These are phyloP conservation scores for Troides oblongomaculatus DNA, from an alignment of 2,888 invertebrate species.

Conservation along the genomic window DNA sequence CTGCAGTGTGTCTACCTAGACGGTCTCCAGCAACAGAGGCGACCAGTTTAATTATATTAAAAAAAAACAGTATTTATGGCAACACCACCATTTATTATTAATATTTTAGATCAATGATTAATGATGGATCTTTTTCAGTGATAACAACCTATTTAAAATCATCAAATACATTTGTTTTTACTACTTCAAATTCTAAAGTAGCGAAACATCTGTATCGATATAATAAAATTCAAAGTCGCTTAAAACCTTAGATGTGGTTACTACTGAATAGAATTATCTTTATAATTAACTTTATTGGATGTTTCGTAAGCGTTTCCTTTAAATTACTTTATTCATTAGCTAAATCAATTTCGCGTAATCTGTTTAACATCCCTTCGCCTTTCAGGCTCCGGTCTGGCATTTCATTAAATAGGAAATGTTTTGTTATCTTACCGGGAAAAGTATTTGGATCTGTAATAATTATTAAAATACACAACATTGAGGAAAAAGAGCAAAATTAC, in stretches of 20 bases:
- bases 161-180: not conserved
- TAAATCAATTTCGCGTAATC: slow-evolving; percentile 40
- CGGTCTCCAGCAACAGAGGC: no score
- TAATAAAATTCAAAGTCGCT: not conserved
- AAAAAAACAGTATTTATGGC: no score
- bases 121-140: no score
- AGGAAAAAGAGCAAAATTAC: not conserved
- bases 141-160: no score
- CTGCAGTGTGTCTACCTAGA: no score
- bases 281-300: slow-evolving; percentile 16
- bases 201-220: not conserved
- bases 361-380: slow-evolving; percentile 26
- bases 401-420: slow-evolving; percentile 7
- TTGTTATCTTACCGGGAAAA: not conserved
- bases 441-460: not conserved
- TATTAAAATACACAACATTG: not conserved
- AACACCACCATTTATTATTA: no score
- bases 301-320: slow-evolving; percentile 18
- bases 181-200: not conserved
- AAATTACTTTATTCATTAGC: slow-evolving; percentile 37
- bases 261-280: slow-evolving; percentile 1
- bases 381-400: not conserved
- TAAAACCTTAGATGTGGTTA: slow-evolving; percentile 8
- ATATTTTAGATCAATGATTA: no score
- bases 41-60: no score